phyloP scores from a whole-genome alignment of 2,797 vertebrate species.

The Nannoperca obscura region DNA sequence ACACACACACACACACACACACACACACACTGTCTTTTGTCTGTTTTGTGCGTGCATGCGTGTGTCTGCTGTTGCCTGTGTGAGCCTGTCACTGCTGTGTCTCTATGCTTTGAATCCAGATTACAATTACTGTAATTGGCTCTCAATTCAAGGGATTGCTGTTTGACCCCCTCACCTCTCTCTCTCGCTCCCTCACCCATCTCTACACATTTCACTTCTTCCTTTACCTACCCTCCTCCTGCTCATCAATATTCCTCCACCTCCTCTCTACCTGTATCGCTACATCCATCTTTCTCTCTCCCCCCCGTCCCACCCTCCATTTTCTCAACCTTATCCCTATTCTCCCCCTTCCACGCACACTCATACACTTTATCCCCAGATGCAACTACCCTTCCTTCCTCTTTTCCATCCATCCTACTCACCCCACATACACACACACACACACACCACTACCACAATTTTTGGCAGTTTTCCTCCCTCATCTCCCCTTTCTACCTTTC shows the following conservation, averaged over 20 bases:
- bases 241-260: slow-evolving; percentile 80
- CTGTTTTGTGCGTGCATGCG: slow-evolving; percentile 20
- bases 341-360: slow-evolving; percentile 14
- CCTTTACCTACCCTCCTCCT: slow-evolving; percentile 34
- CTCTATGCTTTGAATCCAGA: slow-evolving; percentile 79
- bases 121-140: slow-evolving; percentile 86
- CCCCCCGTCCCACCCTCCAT: neutral
- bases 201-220: slow-evolving; percentile 40
- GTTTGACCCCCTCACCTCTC: slow-evolving; percentile 82
- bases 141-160: slow-evolving; percentile 80
- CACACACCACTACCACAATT: slow-evolving; percentile 16
- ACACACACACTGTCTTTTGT: slow-evolving; percentile 51
- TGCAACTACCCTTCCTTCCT: slow-evolving; percentile 52
- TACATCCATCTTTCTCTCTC: slow-evolving; percentile 75
- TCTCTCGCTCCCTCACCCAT: slow-evolving; percentile 42
- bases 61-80: slow-evolving; percentile 22
- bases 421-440: neutral
- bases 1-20: neutral
- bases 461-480: slow-evolving; percentile 44
- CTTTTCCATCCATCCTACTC: slow-evolving; percentile 42
- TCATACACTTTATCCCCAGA: slow-evolving; percentile 57
- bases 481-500: slow-evolving; percentile 30
- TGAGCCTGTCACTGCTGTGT: slow-evolving; percentile 57
- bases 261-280: slow-evolving; percentile 77
- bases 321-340: slow-evolving; percentile 32